Base-by-base conservation (phyloP, 1,140 invertebrate species). In the Lasaia peninsularis region DNA sequence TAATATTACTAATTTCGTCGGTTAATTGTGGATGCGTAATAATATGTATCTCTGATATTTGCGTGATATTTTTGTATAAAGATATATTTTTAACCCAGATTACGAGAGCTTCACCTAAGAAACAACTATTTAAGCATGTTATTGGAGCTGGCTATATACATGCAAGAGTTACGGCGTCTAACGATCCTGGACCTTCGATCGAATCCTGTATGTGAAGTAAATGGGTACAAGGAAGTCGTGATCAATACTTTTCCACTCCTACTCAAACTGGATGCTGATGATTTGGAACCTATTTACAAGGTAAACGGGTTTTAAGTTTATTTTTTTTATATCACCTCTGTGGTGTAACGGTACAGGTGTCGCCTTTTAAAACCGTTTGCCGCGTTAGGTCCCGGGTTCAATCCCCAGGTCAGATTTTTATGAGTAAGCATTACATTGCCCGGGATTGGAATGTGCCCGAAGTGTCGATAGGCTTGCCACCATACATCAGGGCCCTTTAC, bases 141-240 rank as follows among this genome's bases (percentile, higher is more conserved):
- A 5, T 60, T 86, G 10, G 84, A 88, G 34, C 63, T 88, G 24
- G 80, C 80, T 1, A 69, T 86, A 9, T 88, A 81, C 60, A 75
- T 86, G 75, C 70, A 66, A 0, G 77, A 80, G 37, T 33, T 86
- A 62, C 71, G 78, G 1, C 61, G 80, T 0, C 63, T 88, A 1
- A 60, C 65, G 2, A 54, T 79, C 0, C 57, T 88, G 0, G 84
- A 88, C 52, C 66, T 87, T 5, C 74, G 82, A 1, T 78, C 73
- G 4, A 88, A 88, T 56, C 82, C 84, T 7, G 61, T 87, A 10
- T 85, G 86, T 63, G 61, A 68, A 2, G 56, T 59, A 2, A 70
- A 68, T 1, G 73, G 76, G 0, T 88, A 88, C 56, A 78, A 68
- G 8, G 69, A 78, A 0, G 86, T 86, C 2, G 59, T 79, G 6